Base-by-base conservation (phyloP, 2,888 invertebrate species). In the Conistra vaccinii region DNA sequence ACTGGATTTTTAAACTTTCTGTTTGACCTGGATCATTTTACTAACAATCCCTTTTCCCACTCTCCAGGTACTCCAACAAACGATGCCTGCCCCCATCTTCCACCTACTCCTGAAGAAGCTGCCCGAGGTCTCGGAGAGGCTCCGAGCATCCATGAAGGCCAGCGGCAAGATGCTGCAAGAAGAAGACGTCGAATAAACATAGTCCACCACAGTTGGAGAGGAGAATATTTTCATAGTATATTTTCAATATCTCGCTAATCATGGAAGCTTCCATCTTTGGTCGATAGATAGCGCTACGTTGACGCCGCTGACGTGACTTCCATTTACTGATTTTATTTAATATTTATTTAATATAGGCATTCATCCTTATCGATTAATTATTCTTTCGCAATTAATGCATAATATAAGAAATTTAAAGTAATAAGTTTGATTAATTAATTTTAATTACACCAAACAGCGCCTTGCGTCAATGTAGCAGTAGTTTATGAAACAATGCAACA, bases 1-100 rank as follows among this genome's bases (percentile, higher is more conserved):
- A 51, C n/a, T n/a, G 3, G n/a, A 10, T 53, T 53, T 53, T 53
- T n/a, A 53, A 10, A n/a, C n/a, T 61, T 61, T 35, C 14, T 35
- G 14, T 14, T 61, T 29, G 42, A 45, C 20, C 9, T 7, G 20
- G 2, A 51, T 10, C 4, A 23, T 32, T 66, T 23, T 26, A 65
- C 14, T 65, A n/a, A 48, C 17, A n/a, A 66, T 7, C 6, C 6
- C 17, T 20, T 57, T 68, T 69, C 14, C 60, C 39, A 53, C 70
- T 84, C 0, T 85, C 0, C 96, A 97, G 94, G 98, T 99, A 80
- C 97, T 99, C 72, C 99, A 99, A 95, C 99, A 99, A 95, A 99
- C 99, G 53, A 97, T 99, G 95, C 99, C 99, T 74, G 98, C 99
- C 32, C 98, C 98, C 90, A 98, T 99, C 93, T 99, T 99, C 97